Conservation (phyloP, 1,140 invertebrate species). For the Ridgeia piscesae region DNA sequence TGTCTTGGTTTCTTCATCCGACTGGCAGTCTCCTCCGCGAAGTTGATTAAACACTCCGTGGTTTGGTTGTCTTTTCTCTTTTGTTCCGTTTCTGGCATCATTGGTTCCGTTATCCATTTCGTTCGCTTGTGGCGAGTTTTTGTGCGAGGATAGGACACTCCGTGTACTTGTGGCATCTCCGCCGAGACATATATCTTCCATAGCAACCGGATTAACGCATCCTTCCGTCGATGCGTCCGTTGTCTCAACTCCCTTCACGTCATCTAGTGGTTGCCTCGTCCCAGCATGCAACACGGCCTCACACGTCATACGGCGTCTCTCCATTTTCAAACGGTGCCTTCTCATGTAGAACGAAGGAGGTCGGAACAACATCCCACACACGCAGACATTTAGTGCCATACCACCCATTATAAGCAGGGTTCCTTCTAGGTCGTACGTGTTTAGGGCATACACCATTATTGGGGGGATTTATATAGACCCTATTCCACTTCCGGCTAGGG, state of each 20-base stretch:
- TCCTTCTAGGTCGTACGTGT: constrained; percentile 51
- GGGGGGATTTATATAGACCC: constrained; percentile 88
- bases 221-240: neutral
- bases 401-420: constrained; percentile 80
- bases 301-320: neutral
- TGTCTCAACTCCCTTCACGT: neutral
- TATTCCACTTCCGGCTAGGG: constrained; percentile 79
- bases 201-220: neutral
- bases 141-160: neutral
- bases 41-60: neutral
- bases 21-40: neutral
- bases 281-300: neutral
- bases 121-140: neutral
- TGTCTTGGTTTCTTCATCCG: neutral
- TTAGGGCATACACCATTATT: constrained; percentile 60
- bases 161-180: neutral
- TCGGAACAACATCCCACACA: constrained; percentile 78
- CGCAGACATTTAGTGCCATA: constrained; percentile 73
- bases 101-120: neutral
- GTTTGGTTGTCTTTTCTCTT: neutral
- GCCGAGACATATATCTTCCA: neutral
- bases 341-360: constrained; percentile 57
- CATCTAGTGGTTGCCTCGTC: neutral
- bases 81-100: neutral
- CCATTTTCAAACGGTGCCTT: neutral